phyloP scores from a whole-genome alignment of 1,140 invertebrate genomes.

The Cydia strobilella region DNA sequence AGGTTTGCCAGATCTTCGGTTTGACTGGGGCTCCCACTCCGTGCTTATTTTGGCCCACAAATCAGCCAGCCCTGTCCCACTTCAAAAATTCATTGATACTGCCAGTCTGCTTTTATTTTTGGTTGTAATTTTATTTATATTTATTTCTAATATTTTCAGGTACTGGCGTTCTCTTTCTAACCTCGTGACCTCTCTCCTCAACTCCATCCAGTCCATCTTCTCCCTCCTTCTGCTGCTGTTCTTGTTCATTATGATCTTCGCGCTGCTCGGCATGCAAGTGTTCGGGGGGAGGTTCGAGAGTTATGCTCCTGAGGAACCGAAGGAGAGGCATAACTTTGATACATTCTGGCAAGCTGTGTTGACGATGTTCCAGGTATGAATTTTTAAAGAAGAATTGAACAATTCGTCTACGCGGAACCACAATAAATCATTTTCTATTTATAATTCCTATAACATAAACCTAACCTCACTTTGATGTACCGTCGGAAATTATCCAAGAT shows the following conservation, averaged over 20 bases:
- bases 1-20: too few species aligned
- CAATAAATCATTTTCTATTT: too few species aligned
- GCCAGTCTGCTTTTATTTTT: background rate
- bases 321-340: slow-evolving; percentile 97
- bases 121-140: background rate
- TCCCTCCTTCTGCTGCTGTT: slow-evolving; percentile 98
- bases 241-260: slow-evolving; percentile 99
- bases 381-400: background rate
- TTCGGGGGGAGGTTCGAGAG: slow-evolving; percentile 95
- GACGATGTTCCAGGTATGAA: slow-evolving; percentile 97
- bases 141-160: slow-evolving; percentile 80
- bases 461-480: too few species aligned
- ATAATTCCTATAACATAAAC: too few species aligned
- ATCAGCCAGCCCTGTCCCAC: too few species aligned
- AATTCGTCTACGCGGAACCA: too few species aligned
- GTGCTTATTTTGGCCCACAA: too few species aligned
- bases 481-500: too few species aligned
- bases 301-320: slow-evolving; percentile 90
- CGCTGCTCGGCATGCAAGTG: slow-evolving; percentile 98
- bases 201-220: slow-evolving; percentile 99
- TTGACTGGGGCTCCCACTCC: too few species aligned
- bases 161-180: slow-evolving; percentile 99
- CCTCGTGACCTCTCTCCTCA: slow-evolving; percentile 97
- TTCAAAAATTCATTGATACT: background rate
- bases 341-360: slow-evolving; percentile 98